These are phyloP conservation scores for Buceros bicornis DNA, from an alignment of 2,797 vertebrate genomes.

Conservation along the genomic window DNA sequence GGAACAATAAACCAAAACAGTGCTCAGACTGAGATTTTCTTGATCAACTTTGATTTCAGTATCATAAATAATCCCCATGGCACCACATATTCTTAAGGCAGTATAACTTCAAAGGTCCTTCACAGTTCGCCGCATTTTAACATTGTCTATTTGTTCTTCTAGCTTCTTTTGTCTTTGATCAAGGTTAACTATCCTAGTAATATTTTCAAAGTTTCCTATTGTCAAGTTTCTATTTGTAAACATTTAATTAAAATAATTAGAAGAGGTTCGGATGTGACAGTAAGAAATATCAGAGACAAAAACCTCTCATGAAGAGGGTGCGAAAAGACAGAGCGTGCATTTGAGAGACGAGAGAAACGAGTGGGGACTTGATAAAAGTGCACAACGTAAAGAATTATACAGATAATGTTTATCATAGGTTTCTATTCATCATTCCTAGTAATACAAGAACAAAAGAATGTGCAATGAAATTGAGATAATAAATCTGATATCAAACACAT, in stretches of 20 bases:
- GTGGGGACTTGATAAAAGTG: neutral
- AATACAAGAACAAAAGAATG: constrained; percentile 31
- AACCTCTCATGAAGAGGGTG: neutral
- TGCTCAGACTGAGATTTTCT: neutral
- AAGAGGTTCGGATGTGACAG: neutral
- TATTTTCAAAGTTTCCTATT: constrained; percentile 30
- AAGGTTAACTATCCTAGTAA: constrained; percentile 28
- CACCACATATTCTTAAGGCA: neutral
- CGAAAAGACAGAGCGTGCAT: neutral
- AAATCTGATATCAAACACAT: constrained; percentile 38
- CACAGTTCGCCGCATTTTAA: neutral
- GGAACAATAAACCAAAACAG: neutral
- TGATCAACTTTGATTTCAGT: neutral
- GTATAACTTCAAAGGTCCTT: constrained; percentile 26
- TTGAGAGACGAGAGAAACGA: constrained; percentile 50
- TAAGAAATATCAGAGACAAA: constrained; percentile 28
- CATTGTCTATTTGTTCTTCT: neutral
- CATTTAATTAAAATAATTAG: constrained; percentile 52
- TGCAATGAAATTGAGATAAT: constrained; percentile 24
- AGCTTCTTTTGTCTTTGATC: constrained; percentile 10
- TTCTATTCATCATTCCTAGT: constrained; percentile 28
- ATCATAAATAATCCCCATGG: neutral
- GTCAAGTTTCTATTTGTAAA: neutral
- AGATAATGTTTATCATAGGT: constrained; percentile 6
- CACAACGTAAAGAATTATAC: constrained; percentile 29